Evolutionary conservation across 2,888 invertebrate genomes (phyloP), one percentile per base, ranked within the genome.

Genomic region (Drosophila rellima): DNA sequence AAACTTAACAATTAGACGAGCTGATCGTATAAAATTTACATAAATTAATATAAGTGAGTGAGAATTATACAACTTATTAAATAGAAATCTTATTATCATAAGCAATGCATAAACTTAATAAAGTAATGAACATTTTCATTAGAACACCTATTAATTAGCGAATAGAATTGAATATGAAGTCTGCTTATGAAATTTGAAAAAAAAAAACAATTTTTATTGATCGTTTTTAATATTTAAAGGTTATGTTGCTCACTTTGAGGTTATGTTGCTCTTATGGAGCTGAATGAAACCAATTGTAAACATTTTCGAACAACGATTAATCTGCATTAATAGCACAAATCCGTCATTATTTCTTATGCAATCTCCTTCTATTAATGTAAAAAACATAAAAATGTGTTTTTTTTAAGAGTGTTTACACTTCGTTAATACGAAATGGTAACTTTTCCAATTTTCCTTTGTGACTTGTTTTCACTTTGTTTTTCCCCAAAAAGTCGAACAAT

Each of bases 391-490:
- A 48, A 8, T 40, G 23, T 7, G 8, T 23, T 37, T 37, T 47
- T 29, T n/a, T 4, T n/a, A 26, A 56, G 47, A 48, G 62, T 26
- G 47, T 62, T 17, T 15, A 3, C 17, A 29, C 15, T 61, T 61
- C 42, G 52, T 50, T 35, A 39, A 17, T 39, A 26, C 11, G 23
- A n/a, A 51, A 35, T 10, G 15, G 2, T 18, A 48, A 44, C 45
- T 51, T 70, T 65, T n/a, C 29, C 23, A 8, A 33, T 51, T 52
- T 50, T 26, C 37, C 23, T 10, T 10, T 31, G 35, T 17, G 48
- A 59, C 39, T 54, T 55, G 44, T 67, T 78, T 72, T 77, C 73
- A 52, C 66, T 56, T 59, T 44, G 55, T 35, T 77, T 59, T 44
- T 37, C 3, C 26, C 35, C 37, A n/a, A 26, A 45, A 70, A 63